Base-by-base conservation (phyloP, 2,888 invertebrate species). In the Cheilosia vulpina region DNA sequence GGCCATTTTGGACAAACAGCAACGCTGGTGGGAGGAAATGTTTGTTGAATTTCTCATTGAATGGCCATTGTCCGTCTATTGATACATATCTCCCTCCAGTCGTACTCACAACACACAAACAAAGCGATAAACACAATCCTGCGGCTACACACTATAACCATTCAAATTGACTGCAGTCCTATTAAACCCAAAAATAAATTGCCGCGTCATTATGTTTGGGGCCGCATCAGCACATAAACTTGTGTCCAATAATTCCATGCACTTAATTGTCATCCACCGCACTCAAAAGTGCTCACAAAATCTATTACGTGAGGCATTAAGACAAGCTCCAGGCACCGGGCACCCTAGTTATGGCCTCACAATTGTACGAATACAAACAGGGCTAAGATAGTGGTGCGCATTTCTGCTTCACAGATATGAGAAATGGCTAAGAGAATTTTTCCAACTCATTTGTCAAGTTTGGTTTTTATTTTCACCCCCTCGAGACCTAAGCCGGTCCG, bases 361-460 rank as follows among this genome's bases (percentile, higher is more conserved):
- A 73, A 62, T 34, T 41, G 38, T 27, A 27, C 24, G 15, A 55
- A 31, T 11, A 21, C n/a, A 62, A 62, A 21, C n/a, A 5, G 13
- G 27, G 13, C 24, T 55, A 34, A 41, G 17, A 52, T 31, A 21
- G 24, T 13, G 24, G 13, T 0, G 13, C 41, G 6, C 17, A 31
- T 1, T 21, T n/a, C n/a, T 27, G 34, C 34, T 47, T 43, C 19
- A 68, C 45, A 71, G 81, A 62, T 68, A 79, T 69, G 75, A 69
- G 73, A 84, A 84, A 84, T 75, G 45, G 58, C 57, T 79, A 75
- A 79, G 75, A 77, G 79, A 69, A 84, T 84, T 79, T 69, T 75
- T 80, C 69, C 80, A 65, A 84, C 41, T 80, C 84, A 84, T 84
- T 84, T 84, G 75, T 80, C 80, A 84, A 69, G 79, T 79, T 69